Conservation (phyloP, 1,140 invertebrate species). For the Diachasmimorpha longicaudata region DNA sequence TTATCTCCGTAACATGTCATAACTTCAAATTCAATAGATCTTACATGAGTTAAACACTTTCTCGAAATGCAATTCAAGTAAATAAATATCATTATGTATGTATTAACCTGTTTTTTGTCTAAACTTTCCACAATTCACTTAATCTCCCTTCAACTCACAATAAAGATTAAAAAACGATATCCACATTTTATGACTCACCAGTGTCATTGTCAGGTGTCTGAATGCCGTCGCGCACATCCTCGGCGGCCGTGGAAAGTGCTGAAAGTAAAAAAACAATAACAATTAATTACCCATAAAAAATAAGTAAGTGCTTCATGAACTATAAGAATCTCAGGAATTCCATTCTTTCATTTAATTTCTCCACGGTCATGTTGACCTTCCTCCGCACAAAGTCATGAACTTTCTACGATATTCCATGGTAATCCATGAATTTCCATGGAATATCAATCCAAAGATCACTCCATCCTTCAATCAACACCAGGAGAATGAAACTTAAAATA, state of each 20-base stretch:
- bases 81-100: neutral
- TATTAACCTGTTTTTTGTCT: neutral
- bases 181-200: conserved; percentile 40
- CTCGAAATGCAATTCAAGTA: neutral
- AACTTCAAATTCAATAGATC: neutral
- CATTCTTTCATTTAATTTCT: neutral
- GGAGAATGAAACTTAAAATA: neutral
- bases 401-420: neutral
- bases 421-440: neutral
- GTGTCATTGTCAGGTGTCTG: conserved; percentile 51
- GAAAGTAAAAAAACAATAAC: conserved; percentile 17
- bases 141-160: neutral
- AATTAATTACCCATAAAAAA: neutral
- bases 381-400: no score
- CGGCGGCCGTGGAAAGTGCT: conserved; percentile 48
- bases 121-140: neutral
- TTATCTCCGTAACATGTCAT: no score
- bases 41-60: neutral
- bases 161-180: neutral
- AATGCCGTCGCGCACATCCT: conserved; percentile 46
- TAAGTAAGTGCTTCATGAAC: neutral
- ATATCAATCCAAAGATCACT: neutral
- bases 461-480: neutral
- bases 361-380: no score
- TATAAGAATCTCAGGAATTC: neutral